phyloP scores from a whole-genome alignment of 2,113 vertebrate genomes.

The Oenanthe melanoleuca region DNA sequence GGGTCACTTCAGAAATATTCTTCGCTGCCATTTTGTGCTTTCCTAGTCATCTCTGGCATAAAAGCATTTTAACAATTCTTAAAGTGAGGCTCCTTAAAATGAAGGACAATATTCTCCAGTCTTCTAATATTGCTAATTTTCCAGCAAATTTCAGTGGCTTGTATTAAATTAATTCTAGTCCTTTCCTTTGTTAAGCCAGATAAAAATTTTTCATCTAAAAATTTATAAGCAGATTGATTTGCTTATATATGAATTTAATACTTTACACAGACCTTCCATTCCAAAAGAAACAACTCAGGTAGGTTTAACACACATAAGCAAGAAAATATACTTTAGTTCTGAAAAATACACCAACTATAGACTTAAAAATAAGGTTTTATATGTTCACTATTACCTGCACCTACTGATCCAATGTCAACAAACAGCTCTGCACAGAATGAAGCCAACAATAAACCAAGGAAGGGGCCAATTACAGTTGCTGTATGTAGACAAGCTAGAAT shows the following conservation, averaged over 20 bases:
- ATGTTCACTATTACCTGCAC: conserved; percentile 80
- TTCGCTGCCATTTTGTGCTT: background rate
- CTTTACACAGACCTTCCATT: background rate
- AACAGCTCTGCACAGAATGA: conserved; percentile 88
- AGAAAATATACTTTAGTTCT: background rate
- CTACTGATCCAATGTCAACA: conserved; percentile 87
- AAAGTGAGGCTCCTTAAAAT: background rate
- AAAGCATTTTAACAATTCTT: background rate
- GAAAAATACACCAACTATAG: background rate
- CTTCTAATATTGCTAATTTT: background rate
- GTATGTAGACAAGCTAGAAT: conserved; percentile 85
- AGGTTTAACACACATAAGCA: background rate
- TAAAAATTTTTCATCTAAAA: background rate
- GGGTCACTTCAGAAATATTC: background rate
- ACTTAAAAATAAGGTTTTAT: background rate
- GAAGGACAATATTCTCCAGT: background rate
- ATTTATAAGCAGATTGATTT: background rate
- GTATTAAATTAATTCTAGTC: background rate
- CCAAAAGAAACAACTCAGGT: background rate
- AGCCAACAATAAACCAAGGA: conserved; percentile 87
- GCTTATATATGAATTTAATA: background rate
- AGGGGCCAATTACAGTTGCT: conserved; percentile 84
- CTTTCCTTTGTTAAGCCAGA: background rate
- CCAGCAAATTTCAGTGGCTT: background rate
- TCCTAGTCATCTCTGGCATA: background rate